A percentile compares a stretch with the other conserved stretches of the same genome.
These are phyloP conservation scores for Drosophila persimilis DNA, from an alignment of 1,140 invertebrate species.

Conservation along the genomic window DNA sequence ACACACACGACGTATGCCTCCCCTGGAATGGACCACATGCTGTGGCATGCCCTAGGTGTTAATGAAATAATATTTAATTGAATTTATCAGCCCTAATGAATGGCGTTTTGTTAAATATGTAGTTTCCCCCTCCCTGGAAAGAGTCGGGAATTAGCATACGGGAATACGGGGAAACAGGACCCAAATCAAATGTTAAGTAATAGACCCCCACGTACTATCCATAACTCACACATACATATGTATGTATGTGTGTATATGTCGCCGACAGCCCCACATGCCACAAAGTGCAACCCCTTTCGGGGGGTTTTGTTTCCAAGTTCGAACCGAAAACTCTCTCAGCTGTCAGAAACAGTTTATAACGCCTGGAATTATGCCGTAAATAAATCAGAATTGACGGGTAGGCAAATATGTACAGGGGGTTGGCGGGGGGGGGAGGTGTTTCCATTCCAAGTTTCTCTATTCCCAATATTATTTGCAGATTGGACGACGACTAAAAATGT, in stretches of 20 bases:
- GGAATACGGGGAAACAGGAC: constrained; percentile 38
- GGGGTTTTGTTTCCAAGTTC: too few species aligned
- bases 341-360: constrained; percentile 76
- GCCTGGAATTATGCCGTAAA: constrained; percentile 73
- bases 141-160: constrained; percentile 51
- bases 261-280: background rate
- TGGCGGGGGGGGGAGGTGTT: background rate
- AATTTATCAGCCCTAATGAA: constrained; percentile 25
- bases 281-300: background rate
- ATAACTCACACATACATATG: constrained; percentile 50
- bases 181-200: constrained; percentile 58
- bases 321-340: constrained; percentile 40
- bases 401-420: constrained; percentile 47
- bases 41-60: constrained; percentile 1
- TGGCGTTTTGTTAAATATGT: constrained; percentile 43
- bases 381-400: constrained; percentile 77
- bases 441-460: constrained; percentile 4
- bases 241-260: background rate
- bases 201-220: constrained; percentile 37
- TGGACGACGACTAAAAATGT: constrained; percentile 49
- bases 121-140: background rate
- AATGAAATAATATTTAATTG: constrained; percentile 37
- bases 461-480: constrained; percentile 24
- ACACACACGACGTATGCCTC: background rate
- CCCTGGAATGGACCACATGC: background rate